Percentiles rank a stretch among this genome's conserved stretches.
Evolutionary conservation across 1,140 invertebrate genomes (phyloP).

Genomic region (Armadillidium nasatum): DNA sequence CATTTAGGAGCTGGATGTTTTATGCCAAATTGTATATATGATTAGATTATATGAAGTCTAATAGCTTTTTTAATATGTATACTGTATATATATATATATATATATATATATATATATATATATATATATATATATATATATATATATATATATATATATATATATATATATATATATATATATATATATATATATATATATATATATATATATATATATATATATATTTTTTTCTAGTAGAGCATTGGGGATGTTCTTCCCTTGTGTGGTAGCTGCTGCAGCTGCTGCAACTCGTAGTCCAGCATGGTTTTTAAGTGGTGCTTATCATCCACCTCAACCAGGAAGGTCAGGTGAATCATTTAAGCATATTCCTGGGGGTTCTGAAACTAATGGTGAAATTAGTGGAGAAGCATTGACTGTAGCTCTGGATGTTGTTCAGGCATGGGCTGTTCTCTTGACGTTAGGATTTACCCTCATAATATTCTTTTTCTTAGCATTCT

Average conservation of each 20-base stretch:
- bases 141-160: no score
- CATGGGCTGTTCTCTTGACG: slow-evolving; percentile 42
- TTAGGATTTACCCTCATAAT: slow-evolving; percentile 42
- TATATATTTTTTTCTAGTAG: not conserved
- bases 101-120: no score
- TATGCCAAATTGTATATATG: no score
- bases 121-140: no score
- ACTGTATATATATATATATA: no score
- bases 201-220: no score
- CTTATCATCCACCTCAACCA: not conserved
- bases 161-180: no score
- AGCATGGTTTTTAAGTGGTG: slow-evolving; percentile 5
- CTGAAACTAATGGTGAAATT: slow-evolving; percentile 28
- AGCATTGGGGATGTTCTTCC: not conserved
- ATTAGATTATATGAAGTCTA: no score
- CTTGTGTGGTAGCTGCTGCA: not conserved
- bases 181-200: no score
- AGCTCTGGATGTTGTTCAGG: slow-evolving; percentile 43
- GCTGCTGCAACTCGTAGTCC: slow-evolving; percentile 1
- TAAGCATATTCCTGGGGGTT: slow-evolving; percentile 11
- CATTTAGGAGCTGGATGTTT: no score
- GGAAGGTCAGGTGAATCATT: not conserved
- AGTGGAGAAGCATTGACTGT: slow-evolving; percentile 39
- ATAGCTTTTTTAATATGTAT: no score
- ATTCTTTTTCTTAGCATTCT: slow-evolving; percentile 43